Base-by-base conservation (phyloP, 2,888 invertebrate species). In the Myopa tessellatipennis region DNA sequence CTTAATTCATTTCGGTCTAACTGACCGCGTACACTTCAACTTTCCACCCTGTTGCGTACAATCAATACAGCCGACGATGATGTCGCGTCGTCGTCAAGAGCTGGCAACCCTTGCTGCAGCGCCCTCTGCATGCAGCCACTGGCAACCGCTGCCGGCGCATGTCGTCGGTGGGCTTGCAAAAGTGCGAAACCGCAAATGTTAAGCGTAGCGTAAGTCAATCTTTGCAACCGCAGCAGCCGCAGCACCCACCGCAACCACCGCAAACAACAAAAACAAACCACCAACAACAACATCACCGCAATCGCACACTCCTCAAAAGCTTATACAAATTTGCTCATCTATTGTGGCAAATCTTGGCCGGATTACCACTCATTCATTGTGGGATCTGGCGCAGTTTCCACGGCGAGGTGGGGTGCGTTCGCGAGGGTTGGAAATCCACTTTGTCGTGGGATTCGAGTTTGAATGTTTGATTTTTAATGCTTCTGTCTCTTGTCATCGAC, bases 21-120 rank as follows among this genome's bases (percentile, higher is more conserved):
- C 86, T 85, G 84, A 81, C 85, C 85, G 85, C 84, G 61, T 83
- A 83, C 84, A 85, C 84, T 85, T 85, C 84, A 84, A 85, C 86
- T 87, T 87, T 87, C 87, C 87, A 87, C 87, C 87, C 87, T 87
- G 85, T 85, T 87, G 87, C 87, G 87, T 85, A 85, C 84, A 83
- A 82, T 83, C 81, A 82, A 82, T 81, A 75, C 68, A 70, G 61
- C n/a, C 38, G 74, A 34, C 75, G 68, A 75, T 74, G 60, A 36
- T 36, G 52, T 60, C n/a, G 4, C 70, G 72, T 69, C 50, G 18
- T 18, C 38, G 40, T 67, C 67, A 12, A 38, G 18, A 38, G 45
- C 5, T 65, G 40, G 26, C 71, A 65, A 60, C 67, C 77, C 67
- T 70, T 55, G 7, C 18, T 4, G 40, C 65, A 26, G 55, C 65